Conservation (phyloP, 2,888 invertebrate genomes). For the Hypena proboscidalis region DNA sequence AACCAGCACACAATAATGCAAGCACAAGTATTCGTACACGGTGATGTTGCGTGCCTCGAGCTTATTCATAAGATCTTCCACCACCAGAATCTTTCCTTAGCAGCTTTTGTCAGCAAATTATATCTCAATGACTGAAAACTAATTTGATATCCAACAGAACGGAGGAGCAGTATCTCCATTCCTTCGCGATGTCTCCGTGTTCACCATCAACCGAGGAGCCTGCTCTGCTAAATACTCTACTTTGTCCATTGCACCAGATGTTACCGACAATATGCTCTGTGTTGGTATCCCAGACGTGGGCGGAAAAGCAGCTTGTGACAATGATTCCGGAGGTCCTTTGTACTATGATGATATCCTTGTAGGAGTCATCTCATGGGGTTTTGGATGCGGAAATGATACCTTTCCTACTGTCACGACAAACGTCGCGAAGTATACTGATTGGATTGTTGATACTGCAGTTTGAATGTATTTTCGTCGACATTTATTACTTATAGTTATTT, state of each 20-base stretch:
- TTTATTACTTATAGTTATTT: no score
- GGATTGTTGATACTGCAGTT: no score
- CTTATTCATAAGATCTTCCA: no score
- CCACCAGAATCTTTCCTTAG: no score
- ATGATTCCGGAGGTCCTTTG: conserved; percentile 66
- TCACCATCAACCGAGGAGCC: conserved; percentile 51
- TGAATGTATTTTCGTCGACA: no score
- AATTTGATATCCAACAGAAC: conserved; percentile 35
- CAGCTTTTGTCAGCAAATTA: no score
- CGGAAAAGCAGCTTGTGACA: conserved; percentile 60
- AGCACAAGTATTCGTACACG: no score
- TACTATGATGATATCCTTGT: conserved; percentile 57
- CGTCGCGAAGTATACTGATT: conserved; percentile 53
- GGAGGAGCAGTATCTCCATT: conserved; percentile 41
- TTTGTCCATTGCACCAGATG: conserved; percentile 13
- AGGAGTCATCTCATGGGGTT: conserved; percentile 75
- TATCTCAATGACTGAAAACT: background rate
- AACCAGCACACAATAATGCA: no score
- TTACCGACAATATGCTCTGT: conserved; percentile 63
- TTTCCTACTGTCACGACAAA: conserved; percentile 75
- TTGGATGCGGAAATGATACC: conserved; percentile 63
- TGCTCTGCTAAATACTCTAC: conserved; percentile 55
- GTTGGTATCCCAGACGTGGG: conserved; percentile 57
- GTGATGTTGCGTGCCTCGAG: no score
- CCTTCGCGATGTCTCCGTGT: conserved; percentile 53